Conservation (phyloP, 2,888 invertebrate genomes). For the Rhodophaea formosa region DNA sequence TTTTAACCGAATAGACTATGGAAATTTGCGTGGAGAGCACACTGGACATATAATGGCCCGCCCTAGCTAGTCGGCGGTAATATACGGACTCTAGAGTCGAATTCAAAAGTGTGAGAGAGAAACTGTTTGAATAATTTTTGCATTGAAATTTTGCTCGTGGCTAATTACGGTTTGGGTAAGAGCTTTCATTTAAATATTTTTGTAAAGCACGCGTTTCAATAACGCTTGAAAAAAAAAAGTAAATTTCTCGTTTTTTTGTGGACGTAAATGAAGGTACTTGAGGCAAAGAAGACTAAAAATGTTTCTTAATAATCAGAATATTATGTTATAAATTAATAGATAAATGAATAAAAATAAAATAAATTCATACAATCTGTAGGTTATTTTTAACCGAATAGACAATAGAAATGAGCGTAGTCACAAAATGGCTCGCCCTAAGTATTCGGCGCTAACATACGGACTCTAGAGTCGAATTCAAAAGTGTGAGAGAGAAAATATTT, state of each 20-base stretch:
- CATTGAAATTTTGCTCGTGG: neutral
- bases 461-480: neutral
- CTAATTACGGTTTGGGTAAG: neutral
- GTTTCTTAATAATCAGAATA: too few species aligned
- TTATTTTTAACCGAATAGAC: conserved; percentile 5
- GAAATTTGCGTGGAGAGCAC: neutral
- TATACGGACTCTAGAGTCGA: neutral
- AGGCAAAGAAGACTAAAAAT: too few species aligned
- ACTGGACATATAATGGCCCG: neutral
- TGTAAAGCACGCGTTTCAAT: too few species aligned
- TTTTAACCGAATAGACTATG: conserved; percentile 6
- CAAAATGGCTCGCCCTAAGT: neutral
- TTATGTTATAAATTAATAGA: too few species aligned
- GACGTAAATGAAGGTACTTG: too few species aligned
- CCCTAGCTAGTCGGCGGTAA: neutral
- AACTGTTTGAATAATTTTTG: conserved; percentile 4
- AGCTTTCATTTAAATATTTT: neutral
- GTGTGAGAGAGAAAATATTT: neutral
- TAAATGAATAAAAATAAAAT: too few species aligned
- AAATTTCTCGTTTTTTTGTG: too few species aligned
- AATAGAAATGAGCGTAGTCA: conserved; percentile 1
- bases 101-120: neutral
- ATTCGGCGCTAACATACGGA: neutral
- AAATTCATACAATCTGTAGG: too few species aligned
- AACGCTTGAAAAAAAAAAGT: too few species aligned